These are phyloP conservation scores for Morpho achilles DNA, from an alignment of 2,888 invertebrate genomes.

Conservation along the genomic window DNA sequence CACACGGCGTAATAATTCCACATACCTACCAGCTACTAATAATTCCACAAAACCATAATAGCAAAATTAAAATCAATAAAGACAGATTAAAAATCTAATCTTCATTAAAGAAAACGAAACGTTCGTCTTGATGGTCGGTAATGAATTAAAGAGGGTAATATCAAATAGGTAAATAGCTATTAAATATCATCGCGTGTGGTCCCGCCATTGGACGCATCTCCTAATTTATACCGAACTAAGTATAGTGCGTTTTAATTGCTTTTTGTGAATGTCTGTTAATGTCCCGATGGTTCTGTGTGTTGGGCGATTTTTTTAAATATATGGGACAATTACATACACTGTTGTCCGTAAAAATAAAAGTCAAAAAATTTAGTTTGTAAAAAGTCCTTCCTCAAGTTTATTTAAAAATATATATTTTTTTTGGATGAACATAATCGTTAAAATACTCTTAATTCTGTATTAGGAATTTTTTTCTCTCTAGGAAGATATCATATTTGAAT, in stretches of 20 bases:
- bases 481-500: no score
- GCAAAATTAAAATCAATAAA: constrained; percentile 12
- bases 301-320: not conserved
- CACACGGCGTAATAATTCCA: no score
- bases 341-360: no score
- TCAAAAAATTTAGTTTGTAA: no score
- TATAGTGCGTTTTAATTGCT: constrained; percentile 35
- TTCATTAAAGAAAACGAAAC: constrained; percentile 12
- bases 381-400: no score
- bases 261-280: constrained; percentile 26
- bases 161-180: constrained; percentile 24
- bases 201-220: constrained; percentile 55
- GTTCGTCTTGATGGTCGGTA: constrained; percentile 19
- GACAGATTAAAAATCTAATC: constrained; percentile 18
- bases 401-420: no score
- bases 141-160: constrained; percentile 31
- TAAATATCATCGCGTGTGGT: constrained; percentile 58
- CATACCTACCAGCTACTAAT: no score
- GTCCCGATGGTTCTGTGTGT: constrained; percentile 8
- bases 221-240: constrained; percentile 52
- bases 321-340: no score
- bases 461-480: no score
- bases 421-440: no score
- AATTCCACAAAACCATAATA: not conserved
- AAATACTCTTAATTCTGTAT: no score